Evolutionary conservation across 2,797 vertebrate species (phyloP).

Genomic region (Sebastes nivosus): DNA sequence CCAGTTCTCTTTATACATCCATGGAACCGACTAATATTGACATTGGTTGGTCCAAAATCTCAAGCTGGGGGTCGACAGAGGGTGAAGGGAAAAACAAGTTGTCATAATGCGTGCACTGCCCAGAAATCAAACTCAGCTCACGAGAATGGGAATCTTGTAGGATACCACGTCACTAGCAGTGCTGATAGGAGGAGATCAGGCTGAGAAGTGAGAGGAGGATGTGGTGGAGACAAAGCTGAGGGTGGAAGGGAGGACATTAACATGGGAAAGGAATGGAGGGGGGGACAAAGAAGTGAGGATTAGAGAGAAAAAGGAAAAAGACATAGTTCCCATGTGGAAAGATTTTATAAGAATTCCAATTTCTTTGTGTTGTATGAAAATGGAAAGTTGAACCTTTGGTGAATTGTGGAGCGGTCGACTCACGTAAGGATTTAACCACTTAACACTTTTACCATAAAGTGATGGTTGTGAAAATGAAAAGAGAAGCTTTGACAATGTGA

Average conservation of each 20-base stretch:
- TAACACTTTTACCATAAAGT: neutral
- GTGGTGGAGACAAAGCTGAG: neutral
- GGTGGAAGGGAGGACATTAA: constrained; percentile 10
- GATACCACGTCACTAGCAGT: constrained; percentile 88
- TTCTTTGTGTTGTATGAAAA: constrained; percentile 13
- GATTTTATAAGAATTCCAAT: constrained; percentile 3
- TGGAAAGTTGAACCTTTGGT: neutral
- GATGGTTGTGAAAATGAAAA: constrained; percentile 13
- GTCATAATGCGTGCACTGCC: constrained; percentile 76
- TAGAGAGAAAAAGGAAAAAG: constrained; percentile 5
- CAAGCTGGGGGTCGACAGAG: neutral
- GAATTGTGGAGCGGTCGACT: neutral
- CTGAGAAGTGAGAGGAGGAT: constrained; percentile 1
- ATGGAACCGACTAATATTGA: neutral
- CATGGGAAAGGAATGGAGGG: constrained; percentile 6
- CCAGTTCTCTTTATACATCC: neutral
- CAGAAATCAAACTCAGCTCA: constrained; percentile 90
- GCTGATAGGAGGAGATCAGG: constrained; percentile 25
- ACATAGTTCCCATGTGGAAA: constrained; percentile 3
- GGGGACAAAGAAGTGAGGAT: constrained; percentile 31
- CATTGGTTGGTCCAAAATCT: neutral
- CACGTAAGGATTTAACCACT: neutral
- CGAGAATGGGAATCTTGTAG: constrained; percentile 92
- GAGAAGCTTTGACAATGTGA: constrained; percentile 13
- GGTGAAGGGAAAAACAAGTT: neutral